Conservation (phyloP, 2,797 vertebrate genomes). For the Vespertilio murinus region DNA sequence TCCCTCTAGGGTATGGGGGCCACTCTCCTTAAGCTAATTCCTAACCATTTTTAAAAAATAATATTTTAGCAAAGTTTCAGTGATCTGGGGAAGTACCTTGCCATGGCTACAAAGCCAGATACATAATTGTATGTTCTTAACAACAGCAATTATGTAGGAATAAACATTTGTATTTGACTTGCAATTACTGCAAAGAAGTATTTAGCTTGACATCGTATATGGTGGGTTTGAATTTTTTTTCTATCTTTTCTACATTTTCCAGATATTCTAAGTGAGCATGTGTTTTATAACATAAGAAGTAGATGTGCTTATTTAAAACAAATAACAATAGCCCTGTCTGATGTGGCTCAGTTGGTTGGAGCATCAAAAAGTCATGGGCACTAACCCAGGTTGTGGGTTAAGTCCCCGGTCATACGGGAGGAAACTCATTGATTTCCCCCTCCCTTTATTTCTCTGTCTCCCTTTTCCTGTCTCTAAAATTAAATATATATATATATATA, state of each 20-base stretch:
- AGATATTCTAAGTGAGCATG: background rate
- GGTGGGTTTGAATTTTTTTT: background rate
- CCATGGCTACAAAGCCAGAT: background rate
- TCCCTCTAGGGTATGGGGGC: background rate
- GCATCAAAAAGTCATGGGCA: background rate
- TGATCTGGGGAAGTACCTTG: background rate
- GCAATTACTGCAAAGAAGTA: background rate
- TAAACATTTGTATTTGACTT: constrained; percentile 16
- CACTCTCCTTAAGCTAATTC: background rate
- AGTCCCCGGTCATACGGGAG: background rate
- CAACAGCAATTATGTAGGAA: background rate
- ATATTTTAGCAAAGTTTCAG: constrained; percentile 8
- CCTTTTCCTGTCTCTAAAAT: background rate
- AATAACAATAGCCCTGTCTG: background rate
- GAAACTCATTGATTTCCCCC: background rate
- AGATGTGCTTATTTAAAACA: background rate
- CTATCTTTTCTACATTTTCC: background rate
- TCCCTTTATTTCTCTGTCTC: background rate
- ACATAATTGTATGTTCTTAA: background rate
- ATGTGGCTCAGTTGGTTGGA: too few species aligned
- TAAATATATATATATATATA: background rate
- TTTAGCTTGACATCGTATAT: background rate
- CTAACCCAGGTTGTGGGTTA: background rate
- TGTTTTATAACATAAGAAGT: background rate
- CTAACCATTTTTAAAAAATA: background rate